Evolutionary conservation across 2,113 vertebrate genomes (phyloP).

Genomic region (Formicarius rufipectus): DNA sequence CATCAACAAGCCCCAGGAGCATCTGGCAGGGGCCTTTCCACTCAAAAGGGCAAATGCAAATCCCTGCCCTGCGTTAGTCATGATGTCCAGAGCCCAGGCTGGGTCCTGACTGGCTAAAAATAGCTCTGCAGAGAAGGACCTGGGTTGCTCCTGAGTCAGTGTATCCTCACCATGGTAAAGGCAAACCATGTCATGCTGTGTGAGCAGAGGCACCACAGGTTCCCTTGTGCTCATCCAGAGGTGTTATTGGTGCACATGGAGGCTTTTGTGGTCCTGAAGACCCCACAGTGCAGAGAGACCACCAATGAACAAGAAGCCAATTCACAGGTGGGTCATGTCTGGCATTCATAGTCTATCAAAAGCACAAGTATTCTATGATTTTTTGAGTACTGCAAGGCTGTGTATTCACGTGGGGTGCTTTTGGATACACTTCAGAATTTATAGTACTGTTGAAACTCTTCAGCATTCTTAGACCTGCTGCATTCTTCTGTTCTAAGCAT

Average conservation of each 20-base stretch:
- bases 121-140: neutral
- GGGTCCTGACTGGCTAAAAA: neutral
- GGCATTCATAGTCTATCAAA: neutral
- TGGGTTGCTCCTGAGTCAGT: neutral
- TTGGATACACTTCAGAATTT: neutral
- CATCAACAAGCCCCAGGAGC: neutral
- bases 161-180: neutral
- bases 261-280: neutral
- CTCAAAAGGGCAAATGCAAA: too few species aligned
- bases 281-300: neutral
- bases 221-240: neutral
- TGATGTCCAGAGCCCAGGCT: neutral
- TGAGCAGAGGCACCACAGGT: neutral
- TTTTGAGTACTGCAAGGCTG: neutral
- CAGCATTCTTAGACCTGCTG: neutral
- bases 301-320: neutral
- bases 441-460: neutral
- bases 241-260: fast-evolving
- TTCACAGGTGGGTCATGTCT: neutral
- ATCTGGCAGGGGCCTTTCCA: neutral
- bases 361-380: neutral
- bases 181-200: neutral
- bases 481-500: neutral
- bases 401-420: neutral
- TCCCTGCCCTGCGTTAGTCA: neutral